A percentile compares a stretch with the other conserved stretches of the same genome.
These are phyloP conservation scores for Andrena chrysosceles DNA, from an alignment of 2,888 invertebrate species.

Conservation along the genomic window DNA sequence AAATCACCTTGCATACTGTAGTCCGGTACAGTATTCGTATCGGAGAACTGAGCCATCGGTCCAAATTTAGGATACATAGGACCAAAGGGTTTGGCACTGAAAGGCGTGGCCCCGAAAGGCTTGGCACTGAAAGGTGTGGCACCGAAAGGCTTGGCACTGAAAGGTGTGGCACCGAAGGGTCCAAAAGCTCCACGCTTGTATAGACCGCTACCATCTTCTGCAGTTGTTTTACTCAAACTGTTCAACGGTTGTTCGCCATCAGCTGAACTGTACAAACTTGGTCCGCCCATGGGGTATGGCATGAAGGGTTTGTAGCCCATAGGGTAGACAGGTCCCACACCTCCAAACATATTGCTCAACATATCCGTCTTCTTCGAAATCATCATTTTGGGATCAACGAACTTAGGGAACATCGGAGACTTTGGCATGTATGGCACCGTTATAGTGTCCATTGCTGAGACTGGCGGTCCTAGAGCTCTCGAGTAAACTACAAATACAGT, in stretches of 20 bases:
- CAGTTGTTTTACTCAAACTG: constrained; percentile 24
- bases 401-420: constrained; percentile 79
- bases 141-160: constrained; percentile 59
- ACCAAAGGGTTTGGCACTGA: constrained; percentile 55
- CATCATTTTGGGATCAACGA: constrained; percentile 79
- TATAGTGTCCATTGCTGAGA: constrained; percentile 72
- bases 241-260: constrained; percentile 6
- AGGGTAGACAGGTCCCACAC: constrained; percentile 68
- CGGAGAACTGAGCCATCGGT: constrained; percentile 34
- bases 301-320: constrained; percentile 35
- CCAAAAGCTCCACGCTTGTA: constrained; percentile 73
- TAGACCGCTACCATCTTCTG: constrained; percentile 8
- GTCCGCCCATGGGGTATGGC: constrained; percentile 38
- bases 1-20: constrained; percentile 33
- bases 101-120: constrained; percentile 46
- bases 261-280: constrained; percentile 22
- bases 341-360: constrained; percentile 75
- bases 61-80: constrained; percentile 47
- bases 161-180: constrained; percentile 57
- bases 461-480: constrained; percentile 75
- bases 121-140: constrained; percentile 57
- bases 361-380: constrained; percentile 79
- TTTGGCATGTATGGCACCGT: constrained; percentile 78
- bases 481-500: constrained; percentile 66
- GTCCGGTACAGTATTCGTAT: constrained; percentile 24